Evolutionary conservation across 1,140 invertebrate genomes (phyloP).

Genomic region (Diachasmimorpha longicaudata): DNA sequence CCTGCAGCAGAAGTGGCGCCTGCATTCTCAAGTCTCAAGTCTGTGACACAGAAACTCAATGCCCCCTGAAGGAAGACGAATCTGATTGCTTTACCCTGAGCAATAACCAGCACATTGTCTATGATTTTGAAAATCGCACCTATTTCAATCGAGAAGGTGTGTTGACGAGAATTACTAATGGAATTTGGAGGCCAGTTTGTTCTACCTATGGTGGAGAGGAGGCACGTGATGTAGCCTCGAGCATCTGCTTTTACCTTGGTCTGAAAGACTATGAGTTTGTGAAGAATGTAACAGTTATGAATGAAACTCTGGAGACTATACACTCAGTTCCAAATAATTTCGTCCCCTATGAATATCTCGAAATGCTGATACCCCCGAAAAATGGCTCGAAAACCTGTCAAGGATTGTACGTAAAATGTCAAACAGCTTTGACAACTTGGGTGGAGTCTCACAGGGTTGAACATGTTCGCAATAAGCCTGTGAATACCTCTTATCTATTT

Average conservation of each 20-base stretch:
- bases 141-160: slow-evolving; percentile 67
- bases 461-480: slow-evolving; percentile 23
- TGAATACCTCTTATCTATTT: slow-evolving; percentile 55
- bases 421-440: slow-evolving; percentile 42
- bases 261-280: slow-evolving; percentile 37
- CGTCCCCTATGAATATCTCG: slow-evolving; percentile 6
- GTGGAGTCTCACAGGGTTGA: slow-evolving; percentile 31
- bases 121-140: slow-evolving; percentile 67
- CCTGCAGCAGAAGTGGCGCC: slow-evolving; percentile 65
- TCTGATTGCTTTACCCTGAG: slow-evolving; percentile 73
- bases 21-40: slow-evolving; percentile 67
- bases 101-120: slow-evolving; percentile 65
- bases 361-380: background rate
- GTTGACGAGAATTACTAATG: slow-evolving; percentile 64
- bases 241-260: slow-evolving; percentile 69
- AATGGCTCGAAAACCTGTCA: slow-evolving; percentile 21
- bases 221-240: slow-evolving; percentile 7
- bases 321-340: background rate
- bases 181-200: slow-evolving; percentile 70
- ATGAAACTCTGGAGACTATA: slow-evolving; percentile 22
- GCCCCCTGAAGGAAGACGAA: slow-evolving; percentile 75
- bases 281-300: slow-evolving; percentile 22
- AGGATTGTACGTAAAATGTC: slow-evolving; percentile 42
- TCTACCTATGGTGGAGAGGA: slow-evolving; percentile 46
- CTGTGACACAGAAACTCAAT: slow-evolving; percentile 71